Conservation (phyloP, 2,888 invertebrate genomes). For the Rotaria socialis region DNA sequence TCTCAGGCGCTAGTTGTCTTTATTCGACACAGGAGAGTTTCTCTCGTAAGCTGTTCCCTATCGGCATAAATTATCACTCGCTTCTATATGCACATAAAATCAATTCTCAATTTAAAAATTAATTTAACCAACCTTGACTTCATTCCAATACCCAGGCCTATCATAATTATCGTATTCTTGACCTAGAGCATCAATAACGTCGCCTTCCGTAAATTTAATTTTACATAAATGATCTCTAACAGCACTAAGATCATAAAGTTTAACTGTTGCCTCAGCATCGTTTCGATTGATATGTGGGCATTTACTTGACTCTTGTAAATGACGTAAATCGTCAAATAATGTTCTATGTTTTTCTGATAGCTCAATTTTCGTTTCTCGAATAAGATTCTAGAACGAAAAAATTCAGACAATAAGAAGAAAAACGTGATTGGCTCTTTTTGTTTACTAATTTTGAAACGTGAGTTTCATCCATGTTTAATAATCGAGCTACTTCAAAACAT, state of each 20-base stretch:
- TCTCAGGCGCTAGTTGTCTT: too few species aligned
- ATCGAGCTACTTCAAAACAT: constrained; percentile 9
- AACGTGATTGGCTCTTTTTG: background rate
- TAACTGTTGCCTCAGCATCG: background rate
- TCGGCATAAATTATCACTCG: too few species aligned
- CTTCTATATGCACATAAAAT: too few species aligned
- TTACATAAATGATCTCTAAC: background rate
- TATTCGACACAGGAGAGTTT: too few species aligned
- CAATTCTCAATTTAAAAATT: too few species aligned
- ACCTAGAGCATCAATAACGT: background rate
- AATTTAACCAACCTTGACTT: background rate
- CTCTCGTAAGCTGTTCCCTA: too few species aligned
- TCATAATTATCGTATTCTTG: constrained; percentile 30
- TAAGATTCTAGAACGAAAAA: background rate
- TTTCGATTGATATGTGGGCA: constrained; percentile 1
- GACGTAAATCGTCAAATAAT: background rate
- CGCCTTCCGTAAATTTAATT: background rate
- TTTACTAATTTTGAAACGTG: background rate
- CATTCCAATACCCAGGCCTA: background rate
- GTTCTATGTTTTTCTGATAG: background rate
- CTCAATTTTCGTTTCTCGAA: background rate
- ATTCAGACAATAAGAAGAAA: background rate
- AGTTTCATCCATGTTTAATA: background rate
- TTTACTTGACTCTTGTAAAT: background rate
- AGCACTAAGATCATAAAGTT: background rate